Percentiles rank a stretch among this genome's conserved stretches.
Evolutionary conservation across 1,140 invertebrate genomes (phyloP).

Genomic region (Tribolium castaneum): DNA sequence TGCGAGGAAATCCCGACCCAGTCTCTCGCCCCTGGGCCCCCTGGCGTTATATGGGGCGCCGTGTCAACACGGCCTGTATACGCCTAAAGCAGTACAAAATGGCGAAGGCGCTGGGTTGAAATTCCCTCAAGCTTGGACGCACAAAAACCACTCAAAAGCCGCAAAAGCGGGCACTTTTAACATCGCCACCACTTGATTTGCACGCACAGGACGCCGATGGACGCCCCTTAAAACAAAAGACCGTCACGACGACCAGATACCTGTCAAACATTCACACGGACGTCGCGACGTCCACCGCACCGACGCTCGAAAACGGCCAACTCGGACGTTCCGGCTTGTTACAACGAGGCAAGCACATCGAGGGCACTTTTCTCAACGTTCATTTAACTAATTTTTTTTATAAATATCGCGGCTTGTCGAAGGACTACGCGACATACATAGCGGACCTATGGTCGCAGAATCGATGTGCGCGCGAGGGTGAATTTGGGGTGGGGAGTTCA

Average conservation of each 20-base stretch:
- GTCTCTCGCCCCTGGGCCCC: not conserved
- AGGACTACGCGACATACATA: slow-evolving; percentile 51
- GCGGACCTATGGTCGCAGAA: slow-evolving; percentile 46
- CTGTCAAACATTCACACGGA: not conserved
- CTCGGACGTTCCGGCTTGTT: not conserved
- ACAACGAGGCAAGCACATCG: not conserved
- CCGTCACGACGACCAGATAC: not conserved
- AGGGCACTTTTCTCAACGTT: not conserved
- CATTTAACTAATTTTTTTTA: slow-evolving; percentile 43
- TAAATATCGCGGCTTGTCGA: slow-evolving; percentile 48
- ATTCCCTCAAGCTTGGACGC: not conserved
- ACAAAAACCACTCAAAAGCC: not conserved
- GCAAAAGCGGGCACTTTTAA: no score
- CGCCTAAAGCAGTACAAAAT: slow-evolving; percentile 53
- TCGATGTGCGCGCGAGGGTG: slow-evolving; percentile 48
- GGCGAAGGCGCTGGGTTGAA: slow-evolving; percentile 47
- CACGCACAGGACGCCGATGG: not conserved
- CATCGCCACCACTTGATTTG: not conserved
- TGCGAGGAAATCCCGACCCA: slow-evolving; percentile 22
- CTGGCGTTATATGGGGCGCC: not conserved
- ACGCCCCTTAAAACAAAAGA: slow-evolving; percentile 12
- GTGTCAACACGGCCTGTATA: slow-evolving; percentile 45
- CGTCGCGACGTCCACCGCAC: slow-evolving; percentile 1
- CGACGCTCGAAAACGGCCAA: not conserved
- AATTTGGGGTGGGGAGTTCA: slow-evolving; percentile 49